Evolutionary conservation across 2,888 invertebrate genomes (phyloP), one percentile per base, ranked within the genome.

Genomic region (Drosophila heteroneura): DNA sequence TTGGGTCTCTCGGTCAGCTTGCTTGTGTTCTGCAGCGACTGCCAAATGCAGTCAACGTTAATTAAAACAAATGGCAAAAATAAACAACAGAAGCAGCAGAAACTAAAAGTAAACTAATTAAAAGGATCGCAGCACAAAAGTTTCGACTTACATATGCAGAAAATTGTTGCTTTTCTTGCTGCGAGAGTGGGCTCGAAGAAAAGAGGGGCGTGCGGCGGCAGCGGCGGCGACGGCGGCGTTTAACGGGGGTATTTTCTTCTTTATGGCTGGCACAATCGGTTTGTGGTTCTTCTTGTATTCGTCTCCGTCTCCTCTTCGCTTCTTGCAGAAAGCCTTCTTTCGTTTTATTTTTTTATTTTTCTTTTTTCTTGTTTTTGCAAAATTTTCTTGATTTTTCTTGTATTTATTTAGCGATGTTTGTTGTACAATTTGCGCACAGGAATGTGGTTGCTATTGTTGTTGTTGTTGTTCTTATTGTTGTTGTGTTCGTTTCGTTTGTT

Each of bases 81-180:
- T 73, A 87, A 87, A 87, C 87, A 83, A 76, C 70, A 69, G 65
- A 44, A 41, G 65, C 68, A 71, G 57, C 83, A 72, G 54, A 84
- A 77, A 80, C 76, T 74, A 75, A 81, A 81, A 79, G 83, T 85
- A 83, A 85, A 78, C 85, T 78, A 87, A 87, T 84, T 82, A 82
- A 85, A 84, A 87, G 83, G 84, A 87, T 84, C 83, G 85, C 69
- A 61, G 66, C 65, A 53, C 61, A 70, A 76, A 83, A 75, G 80
- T 79, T 81, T 85, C 83, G 52, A 85, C 84, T 85, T 85, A 85
- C 84, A 85, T 85, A 85, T 85, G 85, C 88, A 83, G 83, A 83
- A 79, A 80, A 69, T 82, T 75, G 77, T 82, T 75, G 80, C 70
- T 76, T 52, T 61, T 79, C 54, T 70, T 70, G 63, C 56, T 61